These are phyloP conservation scores for Cavia aperea DNA, from an alignment of 2,113 vertebrate genomes.

Conservation along the genomic window DNA sequence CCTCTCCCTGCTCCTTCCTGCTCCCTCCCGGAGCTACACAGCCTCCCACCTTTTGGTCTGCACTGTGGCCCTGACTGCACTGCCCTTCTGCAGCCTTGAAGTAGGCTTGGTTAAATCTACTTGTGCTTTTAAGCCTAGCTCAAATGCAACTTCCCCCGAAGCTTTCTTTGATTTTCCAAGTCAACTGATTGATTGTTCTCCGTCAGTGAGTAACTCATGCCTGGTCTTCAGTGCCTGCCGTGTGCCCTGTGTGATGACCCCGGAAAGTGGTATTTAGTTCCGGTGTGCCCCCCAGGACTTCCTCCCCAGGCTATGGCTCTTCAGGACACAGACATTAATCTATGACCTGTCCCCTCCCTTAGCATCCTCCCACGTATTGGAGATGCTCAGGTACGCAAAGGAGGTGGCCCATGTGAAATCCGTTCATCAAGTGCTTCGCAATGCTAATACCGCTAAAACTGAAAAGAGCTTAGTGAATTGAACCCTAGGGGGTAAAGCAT, in stretches of 20 bases:
- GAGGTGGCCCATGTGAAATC: background rate
- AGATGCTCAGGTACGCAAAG: background rate
- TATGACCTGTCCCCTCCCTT: fast-evolving
- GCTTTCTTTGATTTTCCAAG: background rate
- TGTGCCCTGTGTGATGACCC: background rate
- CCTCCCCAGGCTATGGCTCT: background rate
- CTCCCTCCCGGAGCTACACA: fast-evolving
- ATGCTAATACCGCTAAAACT: background rate
- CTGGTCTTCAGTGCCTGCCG: background rate
- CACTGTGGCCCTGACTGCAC: fast-evolving
- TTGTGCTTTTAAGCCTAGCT: background rate
- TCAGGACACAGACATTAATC: background rate
- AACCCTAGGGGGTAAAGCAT: background rate
- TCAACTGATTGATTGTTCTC: background rate
- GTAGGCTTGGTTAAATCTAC: background rate
- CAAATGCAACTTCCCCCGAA: background rate
- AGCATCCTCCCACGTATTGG: background rate
- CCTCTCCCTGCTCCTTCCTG: background rate
- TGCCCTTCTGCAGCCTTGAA: background rate
- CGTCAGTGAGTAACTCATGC: too few relatives aligned
- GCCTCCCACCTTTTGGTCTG: background rate
- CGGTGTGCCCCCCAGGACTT: fast-evolving
- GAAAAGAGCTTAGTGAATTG: background rate
- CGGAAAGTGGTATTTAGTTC: fast-evolving
- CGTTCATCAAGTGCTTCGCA: background rate